Evolutionary conservation across 1,140 invertebrate species (phyloP), one percentile per base, ranked within the genome.

Genomic region (Dreissena rostriformis): DNA sequence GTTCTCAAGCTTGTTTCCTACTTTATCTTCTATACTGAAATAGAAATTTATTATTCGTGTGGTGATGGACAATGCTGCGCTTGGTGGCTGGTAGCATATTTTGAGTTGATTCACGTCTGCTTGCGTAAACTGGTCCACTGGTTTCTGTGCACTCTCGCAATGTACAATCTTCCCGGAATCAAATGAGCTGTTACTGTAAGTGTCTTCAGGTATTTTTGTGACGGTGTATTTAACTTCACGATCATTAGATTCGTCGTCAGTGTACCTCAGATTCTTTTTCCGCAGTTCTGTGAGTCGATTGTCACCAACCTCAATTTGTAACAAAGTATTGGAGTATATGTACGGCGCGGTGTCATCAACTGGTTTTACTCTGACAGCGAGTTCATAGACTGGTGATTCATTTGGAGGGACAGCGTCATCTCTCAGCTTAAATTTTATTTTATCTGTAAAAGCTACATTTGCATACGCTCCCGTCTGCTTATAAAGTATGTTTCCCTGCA

Each of bases 271-370:
- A 81, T 90, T 84, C 67, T 91, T 89, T 29, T 88, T 88, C 24
- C 90, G 91, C 53, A 94, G 88, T 24, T 88, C 83, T 15, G 92
- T 92, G 28, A 92, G n/a, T 68, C 92, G 86, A 71, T 89, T 91
- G 84, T 94, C 93, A 65, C 92, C 80, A 0, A 94, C 93, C 4
- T 89, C 89, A 86, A 94, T 88, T 57, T 91, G 85, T 8, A 94
- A 85, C 12, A 89, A 82, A 7, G 91, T 90, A 2, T 88, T 88
- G 8, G 90, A 87, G 73, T 89, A 86, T n/a, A 92, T 71, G 68
- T 90, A 89, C 11, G 94, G 94, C 17, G 92, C 91, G n/a, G 89
- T 87, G 71, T 93, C 91, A 88, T 94, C 94, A 15, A 93, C 78
- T 19, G 93, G 93, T 12, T 89, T 79, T 24, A 94, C 89, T 75